Percentiles rank a stretch among this genome's conserved stretches.
These are phyloP conservation scores for Chionoecetes opilio DNA, from an alignment of 1,140 invertebrate genomes.

Conservation along the genomic window DNA sequence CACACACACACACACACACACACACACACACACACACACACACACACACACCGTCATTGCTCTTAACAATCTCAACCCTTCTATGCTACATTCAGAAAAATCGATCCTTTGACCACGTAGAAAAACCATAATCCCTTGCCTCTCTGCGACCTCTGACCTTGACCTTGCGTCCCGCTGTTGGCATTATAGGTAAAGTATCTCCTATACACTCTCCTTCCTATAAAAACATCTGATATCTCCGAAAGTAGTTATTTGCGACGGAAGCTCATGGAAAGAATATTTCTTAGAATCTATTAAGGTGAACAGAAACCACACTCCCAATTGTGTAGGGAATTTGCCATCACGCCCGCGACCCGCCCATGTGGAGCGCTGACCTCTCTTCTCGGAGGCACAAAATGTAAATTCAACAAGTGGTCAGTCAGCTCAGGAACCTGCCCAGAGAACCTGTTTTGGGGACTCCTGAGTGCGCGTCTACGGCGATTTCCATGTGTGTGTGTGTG, in stretches of 20 bases:
- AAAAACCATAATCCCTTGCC: neutral
- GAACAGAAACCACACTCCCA: too few species aligned
- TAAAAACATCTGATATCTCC: too few species aligned
- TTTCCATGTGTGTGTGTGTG: neutral
- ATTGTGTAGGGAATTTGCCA: too few species aligned
- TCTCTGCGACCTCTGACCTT: neutral
- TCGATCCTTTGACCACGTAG: too few species aligned
- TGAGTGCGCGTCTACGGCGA: neutral
- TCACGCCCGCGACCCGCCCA: neutral
- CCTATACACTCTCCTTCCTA: too few species aligned
- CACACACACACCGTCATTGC: neutral
- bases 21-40: conserved; percentile 25
- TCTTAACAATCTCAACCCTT: too few species aligned
- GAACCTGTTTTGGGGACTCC: neutral
- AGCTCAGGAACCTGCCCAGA: neutral
- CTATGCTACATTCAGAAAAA: too few species aligned
- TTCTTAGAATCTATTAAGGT: too few species aligned
- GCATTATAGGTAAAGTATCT: too few species aligned
- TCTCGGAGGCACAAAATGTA: neutral
- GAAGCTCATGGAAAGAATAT: too few species aligned
- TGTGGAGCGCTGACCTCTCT: neutral
- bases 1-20: conserved; percentile 27
- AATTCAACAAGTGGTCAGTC: neutral
- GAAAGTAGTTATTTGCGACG: too few species aligned
- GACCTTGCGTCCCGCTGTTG: neutral